Base-by-base conservation (phyloP, 1,140 invertebrate species). In the Saccostrea cuccullata region DNA sequence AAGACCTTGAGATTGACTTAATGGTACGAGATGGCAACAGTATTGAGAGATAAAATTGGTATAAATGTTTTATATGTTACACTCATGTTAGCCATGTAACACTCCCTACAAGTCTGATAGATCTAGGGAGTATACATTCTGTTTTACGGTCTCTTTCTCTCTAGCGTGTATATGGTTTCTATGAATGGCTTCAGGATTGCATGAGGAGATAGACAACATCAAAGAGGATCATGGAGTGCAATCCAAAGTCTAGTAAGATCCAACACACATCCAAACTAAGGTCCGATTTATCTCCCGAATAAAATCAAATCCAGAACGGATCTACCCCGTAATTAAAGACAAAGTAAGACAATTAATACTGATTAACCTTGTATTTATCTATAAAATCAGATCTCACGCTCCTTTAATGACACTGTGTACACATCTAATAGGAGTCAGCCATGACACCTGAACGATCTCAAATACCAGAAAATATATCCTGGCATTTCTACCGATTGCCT, bases 381-480 rank as follows among this genome's bases (percentile, higher is more conserved):
- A 0, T 36, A 15, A 26, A 6, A 77, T 77, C 70, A 36, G 70
- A 77, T 77, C 70, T 36, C 70, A 77, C 70, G 30, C 70, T 26
- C 70, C 70, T n/a, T 36, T 26, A 77, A 26, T 77, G 58, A 77
- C 70, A 77, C 12, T 11, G 23, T 77, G 26, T 77, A 77, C 70
- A 77, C 70, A n/a, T 20, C 60, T 12, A 77, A 5, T 26, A 77
- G 26, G 26, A 23, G 5, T 15, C 70, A 77, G 23, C 70, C 23
- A 30, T 77, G 23, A 77, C 4, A 77, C 30, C 23, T 30, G 13
- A 13, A 26, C 9, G 13, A 15, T 15, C 23, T 77, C 70, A 23
- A 30, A 36, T 77, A 13, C 23, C 70, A 77, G 26, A 77, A 77
- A 36, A 13, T 13, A 30, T 47, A 47, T 30, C 26, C 70, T 13